Conservation (phyloP, 2,888 invertebrate species). For the Electrophaes corylata region DNA sequence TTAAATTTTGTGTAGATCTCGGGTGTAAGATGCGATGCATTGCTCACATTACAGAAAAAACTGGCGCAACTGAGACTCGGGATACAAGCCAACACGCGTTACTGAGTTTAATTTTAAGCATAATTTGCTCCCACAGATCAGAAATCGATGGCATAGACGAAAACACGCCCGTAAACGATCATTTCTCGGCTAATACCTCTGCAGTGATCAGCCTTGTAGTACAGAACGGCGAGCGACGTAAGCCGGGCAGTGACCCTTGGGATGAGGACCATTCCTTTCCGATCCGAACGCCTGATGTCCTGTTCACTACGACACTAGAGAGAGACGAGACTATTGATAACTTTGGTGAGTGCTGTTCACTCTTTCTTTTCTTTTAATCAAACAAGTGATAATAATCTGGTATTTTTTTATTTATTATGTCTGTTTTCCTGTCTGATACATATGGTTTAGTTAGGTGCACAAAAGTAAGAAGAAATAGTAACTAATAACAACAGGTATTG, state of each 20-base stretch:
- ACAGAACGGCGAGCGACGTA: slow-evolving; percentile 87
- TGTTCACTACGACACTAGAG: slow-evolving; percentile 91
- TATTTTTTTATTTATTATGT: too few relatives aligned
- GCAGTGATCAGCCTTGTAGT: slow-evolving; percentile 89
- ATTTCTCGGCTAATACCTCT: slow-evolving; percentile 88
- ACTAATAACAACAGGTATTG: too few relatives aligned
- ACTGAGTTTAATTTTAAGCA: too few relatives aligned
- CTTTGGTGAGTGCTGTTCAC: slow-evolving; percentile 84
- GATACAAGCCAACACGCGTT: too few relatives aligned
- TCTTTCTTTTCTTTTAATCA: background rate
- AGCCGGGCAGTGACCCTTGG: slow-evolving; percentile 90
- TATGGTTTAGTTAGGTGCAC: too few relatives aligned
- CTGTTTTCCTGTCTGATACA: too few relatives aligned
- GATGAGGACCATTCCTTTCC: slow-evolving; percentile 86
- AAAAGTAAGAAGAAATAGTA: too few relatives aligned
- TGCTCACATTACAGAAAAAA: too few relatives aligned
- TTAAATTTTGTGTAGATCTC: too few relatives aligned
- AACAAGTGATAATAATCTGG: background rate
- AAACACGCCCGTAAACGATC: slow-evolving; percentile 83
- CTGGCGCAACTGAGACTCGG: too few relatives aligned
- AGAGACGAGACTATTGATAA: slow-evolving; percentile 93
- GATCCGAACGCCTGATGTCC: slow-evolving; percentile 75
- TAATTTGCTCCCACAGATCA: slow-evolving; percentile 76
- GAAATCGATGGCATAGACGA: slow-evolving; percentile 94
- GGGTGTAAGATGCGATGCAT: too few relatives aligned